Percentiles rank a stretch among this genome's conserved stretches.
Evolutionary conservation across 2,797 vertebrate species (phyloP).

Genomic region (Odontamblyopus rebecca): DNA sequence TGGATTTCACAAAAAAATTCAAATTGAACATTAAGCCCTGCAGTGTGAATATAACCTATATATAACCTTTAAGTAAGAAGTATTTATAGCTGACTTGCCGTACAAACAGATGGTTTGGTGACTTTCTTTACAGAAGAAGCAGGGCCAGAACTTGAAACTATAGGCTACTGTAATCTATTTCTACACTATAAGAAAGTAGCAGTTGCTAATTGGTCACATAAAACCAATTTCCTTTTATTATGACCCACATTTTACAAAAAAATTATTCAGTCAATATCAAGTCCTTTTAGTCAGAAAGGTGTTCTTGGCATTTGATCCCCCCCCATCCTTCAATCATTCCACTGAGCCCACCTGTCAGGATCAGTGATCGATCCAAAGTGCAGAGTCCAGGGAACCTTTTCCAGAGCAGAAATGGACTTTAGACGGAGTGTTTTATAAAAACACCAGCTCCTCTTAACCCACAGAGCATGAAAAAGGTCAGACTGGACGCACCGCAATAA

Average conservation of each 20-base stretch:
- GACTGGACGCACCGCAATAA: constrained; percentile 6
- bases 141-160: too few species aligned
- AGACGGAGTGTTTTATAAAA: not conserved
- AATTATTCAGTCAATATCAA: not conserved
- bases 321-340: not conserved
- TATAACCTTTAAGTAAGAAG: too few species aligned
- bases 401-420: not conserved
- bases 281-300: not conserved
- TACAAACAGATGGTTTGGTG: too few species aligned
- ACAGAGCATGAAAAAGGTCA: constrained; percentile 1
- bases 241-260: not conserved
- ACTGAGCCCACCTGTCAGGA: not conserved
- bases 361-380: not conserved
- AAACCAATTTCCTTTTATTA: too few species aligned
- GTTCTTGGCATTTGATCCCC: not conserved
- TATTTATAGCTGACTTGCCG: too few species aligned
- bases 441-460: not conserved
- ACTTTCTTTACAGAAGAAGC: too few species aligned
- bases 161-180: too few species aligned
- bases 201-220: too few species aligned
- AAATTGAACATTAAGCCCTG: too few species aligned
- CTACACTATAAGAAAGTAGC: too few species aligned
- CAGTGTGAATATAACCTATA: too few species aligned
- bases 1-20: too few species aligned
- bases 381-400: not conserved